phyloP scores from a whole-genome alignment of 92 coral and sea anemone species.

The Pocillopora grandis region DNA sequence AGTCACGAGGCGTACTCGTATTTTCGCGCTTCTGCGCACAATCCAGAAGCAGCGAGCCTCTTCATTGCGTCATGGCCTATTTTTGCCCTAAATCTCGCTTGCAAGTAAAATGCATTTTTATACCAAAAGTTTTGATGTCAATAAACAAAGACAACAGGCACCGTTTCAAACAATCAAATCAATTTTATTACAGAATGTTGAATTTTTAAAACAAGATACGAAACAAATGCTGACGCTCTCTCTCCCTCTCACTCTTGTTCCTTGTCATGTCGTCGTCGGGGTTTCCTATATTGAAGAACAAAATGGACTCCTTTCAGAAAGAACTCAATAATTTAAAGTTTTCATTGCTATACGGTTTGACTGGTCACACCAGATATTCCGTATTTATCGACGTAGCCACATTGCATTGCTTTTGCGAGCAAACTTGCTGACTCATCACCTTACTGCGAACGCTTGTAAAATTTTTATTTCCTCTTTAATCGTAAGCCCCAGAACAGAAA shows the following conservation, averaged over 20 bases:
- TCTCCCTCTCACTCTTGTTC: background rate
- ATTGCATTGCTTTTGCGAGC: background rate
- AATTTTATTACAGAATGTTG: background rate
- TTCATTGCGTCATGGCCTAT: conserved; percentile 3
- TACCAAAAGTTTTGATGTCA: background rate
- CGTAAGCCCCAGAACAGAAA: background rate
- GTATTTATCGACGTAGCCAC: background rate
- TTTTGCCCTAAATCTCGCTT: background rate
- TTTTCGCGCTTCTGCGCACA: background rate
- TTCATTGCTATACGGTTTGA: background rate
- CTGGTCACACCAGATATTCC: background rate
- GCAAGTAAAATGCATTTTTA: background rate
- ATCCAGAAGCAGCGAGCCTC: background rate
- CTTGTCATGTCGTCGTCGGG: background rate
- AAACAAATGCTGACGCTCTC: background rate
- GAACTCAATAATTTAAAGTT: background rate
- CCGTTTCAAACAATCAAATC: background rate
- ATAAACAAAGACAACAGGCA: background rate
- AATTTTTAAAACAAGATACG: background rate
- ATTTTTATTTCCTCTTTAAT: background rate
- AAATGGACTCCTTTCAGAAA: background rate
- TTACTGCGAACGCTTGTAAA: background rate
- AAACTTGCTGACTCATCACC: background rate
- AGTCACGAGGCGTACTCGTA: too few species aligned
- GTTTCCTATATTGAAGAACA: background rate